These are phyloP conservation scores for Cisticola juncidis DNA, from an alignment of 2,113 vertebrate genomes.

Conservation along the genomic window DNA sequence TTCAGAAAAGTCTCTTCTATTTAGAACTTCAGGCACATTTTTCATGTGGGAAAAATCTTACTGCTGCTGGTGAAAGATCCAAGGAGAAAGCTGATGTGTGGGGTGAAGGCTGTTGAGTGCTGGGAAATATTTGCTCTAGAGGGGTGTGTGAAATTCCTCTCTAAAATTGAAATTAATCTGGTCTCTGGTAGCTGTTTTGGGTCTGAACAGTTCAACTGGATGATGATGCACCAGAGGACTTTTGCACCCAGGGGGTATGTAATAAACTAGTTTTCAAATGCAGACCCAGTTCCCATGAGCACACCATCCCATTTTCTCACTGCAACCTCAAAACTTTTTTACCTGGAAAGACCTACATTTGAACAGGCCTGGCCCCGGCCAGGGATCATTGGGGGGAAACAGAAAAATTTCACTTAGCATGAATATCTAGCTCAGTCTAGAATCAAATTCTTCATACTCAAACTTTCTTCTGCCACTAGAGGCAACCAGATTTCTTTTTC, in stretches of 20 bases:
- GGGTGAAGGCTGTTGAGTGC: neutral
- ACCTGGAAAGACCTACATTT: neutral
- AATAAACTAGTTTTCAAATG: neutral
- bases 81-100: neutral
- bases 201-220: neutral
- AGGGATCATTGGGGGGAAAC: neutral
- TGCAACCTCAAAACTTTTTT: neutral
- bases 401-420: neutral
- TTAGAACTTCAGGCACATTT: neutral
- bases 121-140: neutral
- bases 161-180: neutral
- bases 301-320: neutral
- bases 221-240: neutral
- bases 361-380: neutral
- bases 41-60: constrained; percentile 27
- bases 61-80: neutral
- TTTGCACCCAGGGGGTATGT: accelerated
- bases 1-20: neutral
- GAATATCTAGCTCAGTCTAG: neutral
- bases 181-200: neutral
- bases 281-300: neutral
- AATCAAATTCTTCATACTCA: neutral
- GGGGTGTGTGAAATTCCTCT: neutral
- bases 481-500: neutral
- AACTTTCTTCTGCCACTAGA: neutral